A percentile compares a stretch with the other conserved stretches of the same genome.
These are phyloP conservation scores for Phania funesta DNA, from an alignment of 2,888 invertebrate species.

Conservation along the genomic window DNA sequence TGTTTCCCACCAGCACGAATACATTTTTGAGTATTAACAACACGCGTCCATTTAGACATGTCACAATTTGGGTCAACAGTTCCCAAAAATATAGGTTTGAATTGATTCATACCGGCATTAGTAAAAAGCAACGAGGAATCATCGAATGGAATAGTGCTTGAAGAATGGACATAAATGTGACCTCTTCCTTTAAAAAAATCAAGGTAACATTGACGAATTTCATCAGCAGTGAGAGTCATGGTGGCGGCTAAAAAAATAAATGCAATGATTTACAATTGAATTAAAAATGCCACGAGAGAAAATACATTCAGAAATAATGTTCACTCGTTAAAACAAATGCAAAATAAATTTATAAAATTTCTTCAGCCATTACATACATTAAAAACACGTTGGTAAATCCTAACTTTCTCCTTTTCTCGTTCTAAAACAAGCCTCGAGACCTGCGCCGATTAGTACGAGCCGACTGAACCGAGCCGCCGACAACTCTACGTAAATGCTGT, in stretches of 20 bases:
- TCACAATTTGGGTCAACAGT: conserved; percentile 98
- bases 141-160: conserved; percentile 97
- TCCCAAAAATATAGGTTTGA: conserved; percentile 98
- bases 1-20: conserved; percentile 99
- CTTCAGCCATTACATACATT: no score
- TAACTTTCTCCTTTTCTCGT: no score
- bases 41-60: conserved; percentile 93
- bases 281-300: no score
- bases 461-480: no score
- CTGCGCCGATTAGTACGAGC: no score
- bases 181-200: conserved; percentile 93
- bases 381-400: no score
- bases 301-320: no score
- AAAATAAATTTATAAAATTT: no score
- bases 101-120: conserved; percentile 99
- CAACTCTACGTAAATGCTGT: no score
- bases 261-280: no score
- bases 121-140: conserved; percentile 98
- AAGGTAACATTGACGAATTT: conserved; percentile 92
- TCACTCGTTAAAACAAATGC: no score
- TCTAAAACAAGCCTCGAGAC: no score
- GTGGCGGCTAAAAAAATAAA: neutral
- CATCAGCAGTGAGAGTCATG: conserved; percentile 82
- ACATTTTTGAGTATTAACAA: conserved; percentile 98
- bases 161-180: conserved; percentile 98